Evolutionary conservation across 2,113 vertebrate genomes (phyloP).

Genomic region (Megaceryle maxima): DNA sequence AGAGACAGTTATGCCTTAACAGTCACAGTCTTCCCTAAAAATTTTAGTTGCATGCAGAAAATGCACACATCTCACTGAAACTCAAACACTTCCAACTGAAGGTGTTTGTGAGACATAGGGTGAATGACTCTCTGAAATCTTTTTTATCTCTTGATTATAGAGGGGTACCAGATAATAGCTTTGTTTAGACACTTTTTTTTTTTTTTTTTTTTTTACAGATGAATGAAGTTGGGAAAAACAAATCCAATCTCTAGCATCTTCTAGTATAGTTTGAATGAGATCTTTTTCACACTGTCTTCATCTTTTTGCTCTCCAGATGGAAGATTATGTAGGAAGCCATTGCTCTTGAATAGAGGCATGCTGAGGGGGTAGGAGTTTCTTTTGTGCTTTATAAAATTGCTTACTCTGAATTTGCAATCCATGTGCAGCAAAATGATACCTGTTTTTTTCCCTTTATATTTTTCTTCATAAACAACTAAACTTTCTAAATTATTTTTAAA

Average conservation of each 20-base stretch:
- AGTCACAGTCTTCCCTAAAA: not conserved
- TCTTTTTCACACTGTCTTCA: not conserved
- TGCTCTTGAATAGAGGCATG: not conserved
- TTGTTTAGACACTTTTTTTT: not conserved
- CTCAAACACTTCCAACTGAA: not conserved
- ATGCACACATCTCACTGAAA: not conserved
- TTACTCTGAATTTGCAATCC: not conserved
- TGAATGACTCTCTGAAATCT: not conserved
- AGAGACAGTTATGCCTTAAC: not conserved
- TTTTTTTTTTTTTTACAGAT: not conserved
- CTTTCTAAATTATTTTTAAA: not conserved
- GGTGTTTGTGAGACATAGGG: not conserved
- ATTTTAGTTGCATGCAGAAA: not conserved
- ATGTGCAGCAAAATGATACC: not conserved
- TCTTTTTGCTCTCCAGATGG: not conserved
- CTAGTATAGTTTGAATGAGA: not conserved
- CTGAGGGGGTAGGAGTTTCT: not conserved
- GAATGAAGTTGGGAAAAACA: not conserved
- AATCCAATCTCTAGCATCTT: not conserved
- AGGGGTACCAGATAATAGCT: not conserved
- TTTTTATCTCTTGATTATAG: not conserved
- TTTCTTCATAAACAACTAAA: not conserved
- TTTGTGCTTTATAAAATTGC: not conserved
- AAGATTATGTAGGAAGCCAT: not conserved
- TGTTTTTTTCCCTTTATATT: rapidly evolving